Conservation (phyloP, 2,797 vertebrate genomes). For the Pogonophryne albipinna region DNA sequence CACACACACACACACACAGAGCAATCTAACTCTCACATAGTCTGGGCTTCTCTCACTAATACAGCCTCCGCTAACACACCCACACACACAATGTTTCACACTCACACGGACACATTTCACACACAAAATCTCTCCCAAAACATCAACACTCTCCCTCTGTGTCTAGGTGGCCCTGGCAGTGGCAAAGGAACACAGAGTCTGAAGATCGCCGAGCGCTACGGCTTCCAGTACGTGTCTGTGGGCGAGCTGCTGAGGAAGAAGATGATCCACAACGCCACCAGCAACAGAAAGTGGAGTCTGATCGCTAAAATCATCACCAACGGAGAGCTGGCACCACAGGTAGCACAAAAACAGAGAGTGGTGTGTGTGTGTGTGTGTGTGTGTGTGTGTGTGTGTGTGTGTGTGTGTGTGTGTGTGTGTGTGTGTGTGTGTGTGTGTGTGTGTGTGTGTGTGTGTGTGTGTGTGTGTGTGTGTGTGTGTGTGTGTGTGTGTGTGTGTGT, state of each 20-base stretch:
- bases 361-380: not conserved
- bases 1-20: constrained; percentile 40
- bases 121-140: constrained; percentile 43
- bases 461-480: not conserved
- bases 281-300: constrained; percentile 98
- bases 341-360: constrained; percentile 65
- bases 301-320: constrained; percentile 99
- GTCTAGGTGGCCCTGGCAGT: constrained; percentile 94
- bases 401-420: constrained; percentile 4
- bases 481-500: constrained; percentile 4
- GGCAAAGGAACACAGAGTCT: constrained; percentile 98
- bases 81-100: constrained; percentile 70
- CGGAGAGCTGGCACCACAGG: constrained; percentile 97
- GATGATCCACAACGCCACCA: constrained; percentile 97
- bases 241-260: constrained; percentile 96
- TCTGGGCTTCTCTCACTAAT: too few species aligned
- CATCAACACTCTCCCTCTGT: constrained; percentile 63
- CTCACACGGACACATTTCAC: constrained; percentile 46
- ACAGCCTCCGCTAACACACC: constrained; percentile 59
- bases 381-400: constrained; percentile 1
- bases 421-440: constrained; percentile 1
- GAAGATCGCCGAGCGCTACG: constrained; percentile 96
- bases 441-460: constrained; percentile 5
- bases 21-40: constrained; percentile 61
- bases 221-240: constrained; percentile 97